A percentile compares a stretch with the other conserved stretches of the same genome.
Evolutionary conservation across 2,888 invertebrate species (phyloP).

Genomic region (Eupithecia exiguata): DNA sequence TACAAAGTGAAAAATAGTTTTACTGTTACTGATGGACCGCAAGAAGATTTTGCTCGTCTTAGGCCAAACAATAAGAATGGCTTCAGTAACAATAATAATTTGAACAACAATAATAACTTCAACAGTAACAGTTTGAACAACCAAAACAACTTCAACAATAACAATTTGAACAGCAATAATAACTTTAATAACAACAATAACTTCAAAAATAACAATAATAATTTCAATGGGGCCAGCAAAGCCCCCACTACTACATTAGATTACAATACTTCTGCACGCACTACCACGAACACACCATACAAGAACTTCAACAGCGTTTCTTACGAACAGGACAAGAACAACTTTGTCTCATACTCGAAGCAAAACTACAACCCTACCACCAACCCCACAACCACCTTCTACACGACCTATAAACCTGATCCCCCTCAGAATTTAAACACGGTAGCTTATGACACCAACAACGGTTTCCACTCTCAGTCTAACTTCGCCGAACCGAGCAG

Average conservation of each 20-base stretch:
- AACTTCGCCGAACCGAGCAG: conserved; percentile 67
- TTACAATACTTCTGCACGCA: conserved; percentile 60
- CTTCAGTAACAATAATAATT: conserved; percentile 20
- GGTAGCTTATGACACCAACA: conserved; percentile 76
- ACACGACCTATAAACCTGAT: conserved; percentile 64
- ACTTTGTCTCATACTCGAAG: conserved; percentile 66
- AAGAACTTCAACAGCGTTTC: conserved; percentile 75
- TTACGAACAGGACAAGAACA: conserved; percentile 74
- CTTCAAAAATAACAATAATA: conserved; percentile 33
- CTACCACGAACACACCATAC: conserved; percentile 65
- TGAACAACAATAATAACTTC: conserved; percentile 16
- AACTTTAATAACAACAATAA: conserved; percentile 28
- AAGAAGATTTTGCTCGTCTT: conserved; percentile 64
- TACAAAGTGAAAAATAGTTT: conserved; percentile 71
- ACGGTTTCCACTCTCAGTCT: conserved; percentile 71
- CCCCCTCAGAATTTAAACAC: conserved; percentile 70
- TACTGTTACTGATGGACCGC: conserved; percentile 63
- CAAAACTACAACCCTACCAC: conserved; percentile 69
- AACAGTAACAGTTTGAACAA: conserved; percentile 32
- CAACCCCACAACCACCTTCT: conserved; percentile 56
- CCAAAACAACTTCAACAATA: conserved; percentile 28
- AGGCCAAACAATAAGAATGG: conserved; percentile 47
- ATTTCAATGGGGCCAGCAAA: conserved; percentile 41
- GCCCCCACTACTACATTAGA: conserved; percentile 56
- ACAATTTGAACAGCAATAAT: conserved; percentile 33